A percentile compares a stretch with the other conserved stretches of the same genome.
Evolutionary conservation across 1,140 invertebrate species (phyloP).

Genomic region (Calephelis nemesis): DNA sequence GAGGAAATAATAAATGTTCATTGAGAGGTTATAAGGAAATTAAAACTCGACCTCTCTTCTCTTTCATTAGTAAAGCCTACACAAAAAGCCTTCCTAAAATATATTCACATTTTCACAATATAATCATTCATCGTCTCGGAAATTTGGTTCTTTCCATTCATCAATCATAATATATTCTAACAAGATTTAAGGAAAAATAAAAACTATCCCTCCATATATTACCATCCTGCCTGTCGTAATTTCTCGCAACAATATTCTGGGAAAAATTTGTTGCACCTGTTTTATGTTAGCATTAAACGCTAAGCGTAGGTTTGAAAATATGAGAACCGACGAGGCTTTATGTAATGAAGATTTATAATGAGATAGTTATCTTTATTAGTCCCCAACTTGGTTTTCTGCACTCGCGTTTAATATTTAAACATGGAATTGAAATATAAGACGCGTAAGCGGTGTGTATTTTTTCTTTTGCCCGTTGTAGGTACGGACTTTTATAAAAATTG

Average conservation of each 20-base stretch:
- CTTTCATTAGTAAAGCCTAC: background rate
- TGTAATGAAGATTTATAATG: no score
- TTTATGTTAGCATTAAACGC: no score
- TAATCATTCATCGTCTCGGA: no score
- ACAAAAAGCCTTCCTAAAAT: constrained; percentile 6
- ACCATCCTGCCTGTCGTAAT: constrained; percentile 27
- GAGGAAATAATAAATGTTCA: background rate
- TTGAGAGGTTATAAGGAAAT: background rate
- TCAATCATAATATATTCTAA: no score
- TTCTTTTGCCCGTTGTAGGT: no score
- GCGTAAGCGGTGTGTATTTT: no score
- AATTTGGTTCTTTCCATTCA: no score
- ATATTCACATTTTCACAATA: no score
- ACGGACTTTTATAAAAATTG: no score
- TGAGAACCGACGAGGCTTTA: no score
- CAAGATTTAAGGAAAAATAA: no score
- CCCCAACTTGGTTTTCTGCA: constrained; percentile 15
- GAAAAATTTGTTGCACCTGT: constrained; percentile 60
- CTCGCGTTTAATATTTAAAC: background rate
- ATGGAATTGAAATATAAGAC: background rate
- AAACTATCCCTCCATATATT: constrained; percentile 16
- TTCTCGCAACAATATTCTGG: constrained; percentile 50
- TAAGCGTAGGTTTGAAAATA: no score
- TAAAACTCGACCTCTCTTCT: background rate
- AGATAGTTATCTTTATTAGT: constrained; percentile 44